Evolutionary conservation across 1,140 invertebrate species (phyloP).

Genomic region (Euura lappo): DNA sequence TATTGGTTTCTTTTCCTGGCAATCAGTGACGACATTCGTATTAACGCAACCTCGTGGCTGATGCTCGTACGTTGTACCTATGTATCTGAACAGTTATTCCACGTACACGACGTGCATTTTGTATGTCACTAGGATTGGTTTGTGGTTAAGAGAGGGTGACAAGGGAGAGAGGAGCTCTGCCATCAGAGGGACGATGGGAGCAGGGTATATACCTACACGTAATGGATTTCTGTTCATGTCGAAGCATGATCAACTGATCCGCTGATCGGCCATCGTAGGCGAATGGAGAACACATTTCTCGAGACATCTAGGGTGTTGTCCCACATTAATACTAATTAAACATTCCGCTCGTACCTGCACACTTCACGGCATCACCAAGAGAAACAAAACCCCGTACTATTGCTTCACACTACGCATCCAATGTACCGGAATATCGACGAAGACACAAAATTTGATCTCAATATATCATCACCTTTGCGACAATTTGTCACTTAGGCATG

Average conservation of each 20-base stretch:
- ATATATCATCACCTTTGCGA: no score
- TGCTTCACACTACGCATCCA: slow-evolving; percentile 2
- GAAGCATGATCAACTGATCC: background rate
- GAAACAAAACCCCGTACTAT: background rate
- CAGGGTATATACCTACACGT: background rate
- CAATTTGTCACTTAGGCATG: no score
- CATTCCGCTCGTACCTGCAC: background rate
- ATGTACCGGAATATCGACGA: background rate
- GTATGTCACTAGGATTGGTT: slow-evolving; percentile 11
- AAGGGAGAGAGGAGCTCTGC: background rate
- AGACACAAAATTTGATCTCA: background rate
- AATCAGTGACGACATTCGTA: slow-evolving; percentile 1
- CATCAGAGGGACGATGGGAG: background rate
- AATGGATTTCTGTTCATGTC: background rate
- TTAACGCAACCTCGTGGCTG: background rate
- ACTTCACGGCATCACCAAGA: background rate
- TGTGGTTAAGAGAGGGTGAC: background rate
- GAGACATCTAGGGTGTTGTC: slow-evolving; percentile 6
- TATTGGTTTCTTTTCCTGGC: background rate
- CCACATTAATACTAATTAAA: slow-evolving; percentile 2
- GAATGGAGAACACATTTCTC: slow-evolving; percentile 5
- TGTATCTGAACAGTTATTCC: slow-evolving; percentile 30
- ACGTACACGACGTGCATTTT: slow-evolving; percentile 29
- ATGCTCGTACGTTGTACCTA: background rate
- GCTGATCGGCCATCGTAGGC: background rate